phyloP scores from a whole-genome alignment of 2,113 vertebrate species.

The Gavialis gangeticus region DNA sequence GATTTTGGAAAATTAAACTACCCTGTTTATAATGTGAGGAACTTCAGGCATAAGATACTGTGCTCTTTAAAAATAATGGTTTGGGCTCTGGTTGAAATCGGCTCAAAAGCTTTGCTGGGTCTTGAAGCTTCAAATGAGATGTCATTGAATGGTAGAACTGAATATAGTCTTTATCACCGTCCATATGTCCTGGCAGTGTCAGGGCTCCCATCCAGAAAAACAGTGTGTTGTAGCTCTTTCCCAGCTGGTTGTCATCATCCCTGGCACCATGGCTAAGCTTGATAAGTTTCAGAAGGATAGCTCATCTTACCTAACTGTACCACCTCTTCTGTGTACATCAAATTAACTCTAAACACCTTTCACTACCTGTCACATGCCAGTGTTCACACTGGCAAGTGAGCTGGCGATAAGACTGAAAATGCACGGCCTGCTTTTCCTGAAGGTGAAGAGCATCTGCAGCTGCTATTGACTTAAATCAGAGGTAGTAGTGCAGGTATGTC shows the following conservation, averaged over 20 bases:
- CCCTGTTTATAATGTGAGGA: background rate
- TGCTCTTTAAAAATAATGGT: background rate
- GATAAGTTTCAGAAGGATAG: background rate
- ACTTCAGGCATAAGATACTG: background rate
- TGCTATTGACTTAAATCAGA: background rate
- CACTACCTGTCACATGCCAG: background rate
- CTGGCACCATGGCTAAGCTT: background rate
- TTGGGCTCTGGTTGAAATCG: constrained; percentile 30
- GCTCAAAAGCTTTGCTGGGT: constrained; percentile 5
- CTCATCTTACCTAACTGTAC: background rate
- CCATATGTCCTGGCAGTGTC: background rate
- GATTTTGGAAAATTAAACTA: constrained; percentile 29
- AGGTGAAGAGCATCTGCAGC: background rate
- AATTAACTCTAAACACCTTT: background rate
- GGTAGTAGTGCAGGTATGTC: too few species aligned
- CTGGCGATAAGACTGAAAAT: background rate
- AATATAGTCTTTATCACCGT: background rate
- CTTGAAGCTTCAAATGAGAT: fast-evolving
- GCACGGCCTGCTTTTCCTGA: background rate
- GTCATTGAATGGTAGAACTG: background rate
- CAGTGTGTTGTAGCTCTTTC: background rate
- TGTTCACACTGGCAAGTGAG: background rate
- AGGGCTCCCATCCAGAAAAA: background rate
- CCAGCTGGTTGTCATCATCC: background rate
- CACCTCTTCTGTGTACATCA: background rate